Evolutionary conservation across 2,797 vertebrate genomes (phyloP), one percentile per base, ranked within the genome.

Genomic region (Pyrocephalus nanus): DNA sequence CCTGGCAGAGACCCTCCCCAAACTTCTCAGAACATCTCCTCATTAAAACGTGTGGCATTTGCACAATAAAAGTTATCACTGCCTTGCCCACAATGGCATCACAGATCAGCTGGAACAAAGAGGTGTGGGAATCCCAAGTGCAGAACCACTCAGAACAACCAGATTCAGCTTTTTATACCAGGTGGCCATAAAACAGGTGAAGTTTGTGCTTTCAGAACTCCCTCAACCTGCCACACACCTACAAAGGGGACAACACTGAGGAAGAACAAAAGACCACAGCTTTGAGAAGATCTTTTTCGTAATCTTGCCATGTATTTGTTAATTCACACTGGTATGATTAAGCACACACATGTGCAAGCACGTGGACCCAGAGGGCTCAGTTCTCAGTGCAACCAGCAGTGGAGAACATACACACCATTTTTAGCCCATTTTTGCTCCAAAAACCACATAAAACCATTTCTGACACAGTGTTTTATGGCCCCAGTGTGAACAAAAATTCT

Each of bases 231-330:
- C 11, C 1, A 1, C 4, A 21, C 38, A 25, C 11, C 40, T 51
- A 4, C 0, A 0, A 32, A 11, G 17, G 8, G 15, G 18, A 25
- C 48, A 21, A 11, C 9, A 10, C 53, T 6, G 7, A 13, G 13
- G 47, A 40, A 71, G 30, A 88, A 40, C 15, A 79, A 14, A 89
- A 60, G 32, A 21, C 16, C 34, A 40, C 8, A 8, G 23, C 12
- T 45, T 67, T 47, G 9, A 29, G 78, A 66, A 75, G 22, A 5
- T 27, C 11, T 40, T 51, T 76, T 40, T 16, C 61, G 55, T 42
- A 22, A 61, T 17, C 60, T 82, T 86, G 19, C 6, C 12, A 19
- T 19, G 2, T 26, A 45, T 66, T 76, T 13, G 2, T 15, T 54
- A 57, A 12, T 30, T 30, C 42, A 67, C 1, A 1, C 5, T 26